Percentiles rank a stretch among this genome's conserved stretches.
Evolutionary conservation across 2,113 vertebrate species (phyloP).

Genomic region (Clarias batrachus): DNA sequence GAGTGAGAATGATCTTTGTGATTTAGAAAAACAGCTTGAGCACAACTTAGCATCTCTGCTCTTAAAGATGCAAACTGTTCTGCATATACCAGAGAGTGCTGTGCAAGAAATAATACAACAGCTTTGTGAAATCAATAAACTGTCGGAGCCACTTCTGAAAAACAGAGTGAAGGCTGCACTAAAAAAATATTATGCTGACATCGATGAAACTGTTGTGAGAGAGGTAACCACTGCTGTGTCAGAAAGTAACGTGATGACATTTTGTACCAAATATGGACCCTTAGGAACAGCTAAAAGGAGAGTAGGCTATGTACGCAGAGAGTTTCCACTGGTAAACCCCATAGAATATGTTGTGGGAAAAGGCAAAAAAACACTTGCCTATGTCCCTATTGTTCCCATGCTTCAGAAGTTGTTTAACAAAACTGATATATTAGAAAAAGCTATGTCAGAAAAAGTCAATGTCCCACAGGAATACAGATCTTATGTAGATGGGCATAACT

Average conservation of each 20-base stretch:
- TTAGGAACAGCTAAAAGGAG: slow-evolving; percentile 41
- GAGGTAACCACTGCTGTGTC: slow-evolving; percentile 23
- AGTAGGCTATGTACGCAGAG: slow-evolving; percentile 22
- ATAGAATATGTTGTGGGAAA: slow-evolving; percentile 35
- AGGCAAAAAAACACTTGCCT: slow-evolving; percentile 8
- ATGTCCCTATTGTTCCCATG: slow-evolving; percentile 38
- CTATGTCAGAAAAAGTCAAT: slow-evolving; percentile 8
- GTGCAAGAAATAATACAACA: too few relatives aligned
- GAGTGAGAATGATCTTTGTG: slow-evolving; percentile 28
- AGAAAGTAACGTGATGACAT: slow-evolving; percentile 1
- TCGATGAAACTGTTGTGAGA: slow-evolving; percentile 12
- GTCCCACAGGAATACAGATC: not conserved
- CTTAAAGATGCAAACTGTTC: too few relatives aligned
- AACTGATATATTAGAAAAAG: too few relatives aligned
- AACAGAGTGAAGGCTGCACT: slow-evolving; percentile 1
- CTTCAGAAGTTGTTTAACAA: slow-evolving; percentile 39
- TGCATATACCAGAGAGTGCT: too few relatives aligned
- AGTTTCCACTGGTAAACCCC: slow-evolving; percentile 43
- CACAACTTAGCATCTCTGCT: too few relatives aligned
- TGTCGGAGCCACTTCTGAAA: slow-evolving; percentile 30
- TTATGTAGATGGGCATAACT: too few relatives aligned
- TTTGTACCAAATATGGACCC: slow-evolving; percentile 34
- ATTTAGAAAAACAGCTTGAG: slow-evolving; percentile 43
- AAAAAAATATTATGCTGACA: slow-evolving; percentile 19
- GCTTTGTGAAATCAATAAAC: too few relatives aligned